Conservation (phyloP, 1,140 invertebrate genomes). For the Pseudomyrmex flavicornis region DNA sequence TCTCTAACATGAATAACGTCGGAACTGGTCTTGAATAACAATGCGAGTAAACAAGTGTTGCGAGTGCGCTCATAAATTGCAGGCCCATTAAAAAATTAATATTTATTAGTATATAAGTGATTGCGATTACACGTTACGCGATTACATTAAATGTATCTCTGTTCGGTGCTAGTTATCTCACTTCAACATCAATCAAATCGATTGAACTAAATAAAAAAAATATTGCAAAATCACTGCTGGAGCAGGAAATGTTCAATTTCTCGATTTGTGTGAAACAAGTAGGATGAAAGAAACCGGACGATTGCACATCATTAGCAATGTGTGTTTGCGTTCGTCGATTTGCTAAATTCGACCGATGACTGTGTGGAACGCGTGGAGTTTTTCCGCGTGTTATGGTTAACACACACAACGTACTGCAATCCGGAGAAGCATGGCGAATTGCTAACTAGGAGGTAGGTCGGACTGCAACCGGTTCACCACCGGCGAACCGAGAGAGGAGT, state of each 20-base stretch:
- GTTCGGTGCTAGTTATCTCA: no score
- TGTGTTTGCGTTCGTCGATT: constrained; percentile 27
- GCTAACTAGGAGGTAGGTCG: constrained; percentile 28
- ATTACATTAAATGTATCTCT: no score
- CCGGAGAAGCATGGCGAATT: constrained; percentile 19
- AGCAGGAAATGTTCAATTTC: neutral
- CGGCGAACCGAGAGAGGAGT: neutral
- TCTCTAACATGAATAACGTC: neutral
- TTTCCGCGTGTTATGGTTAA: constrained; percentile 37
- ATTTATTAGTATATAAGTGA: no score
- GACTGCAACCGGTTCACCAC: constrained; percentile 23
- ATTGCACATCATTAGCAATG: constrained; percentile 12
- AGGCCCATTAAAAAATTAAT: no score
- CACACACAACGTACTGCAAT: neutral
- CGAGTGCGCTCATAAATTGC: no score
- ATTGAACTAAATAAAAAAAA: neutral
- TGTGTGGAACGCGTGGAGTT: neutral
- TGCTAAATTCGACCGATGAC: neutral
- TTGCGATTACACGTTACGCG: no score
- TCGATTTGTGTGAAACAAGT: neutral
- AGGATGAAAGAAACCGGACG: constrained; percentile 10
- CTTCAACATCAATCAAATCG: neutral
- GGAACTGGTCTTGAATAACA: neutral
- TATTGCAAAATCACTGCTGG: neutral
- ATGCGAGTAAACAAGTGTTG: neutral